A percentile compares a stretch with the other conserved stretches of the same genome.
Evolutionary conservation across 2,113 vertebrate species (phyloP).

Genomic region (Chamaetylas fuelleborni): DNA sequence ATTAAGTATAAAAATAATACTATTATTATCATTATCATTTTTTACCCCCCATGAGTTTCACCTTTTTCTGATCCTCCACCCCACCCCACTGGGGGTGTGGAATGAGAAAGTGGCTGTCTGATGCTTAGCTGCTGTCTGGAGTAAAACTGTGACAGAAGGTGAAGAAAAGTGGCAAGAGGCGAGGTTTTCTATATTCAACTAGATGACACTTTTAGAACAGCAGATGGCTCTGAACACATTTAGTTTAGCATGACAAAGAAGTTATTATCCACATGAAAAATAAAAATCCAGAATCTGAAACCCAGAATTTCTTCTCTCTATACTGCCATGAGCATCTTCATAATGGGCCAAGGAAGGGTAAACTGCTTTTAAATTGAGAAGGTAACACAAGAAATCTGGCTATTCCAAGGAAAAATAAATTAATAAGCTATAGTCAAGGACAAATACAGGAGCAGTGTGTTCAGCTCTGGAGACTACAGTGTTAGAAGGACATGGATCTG

Average conservation of each 20-base stretch:
- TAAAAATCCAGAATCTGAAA: background rate
- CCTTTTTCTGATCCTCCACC: background rate
- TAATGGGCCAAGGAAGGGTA: background rate
- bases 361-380: background rate
- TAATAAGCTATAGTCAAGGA: background rate
- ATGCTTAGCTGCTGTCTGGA: background rate
- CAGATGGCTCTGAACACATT: background rate
- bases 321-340: background rate
- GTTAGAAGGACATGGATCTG: background rate
- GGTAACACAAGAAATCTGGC: background rate
- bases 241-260: background rate
- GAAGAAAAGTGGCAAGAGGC: background rate
- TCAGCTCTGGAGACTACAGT: background rate
- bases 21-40: accelerated
- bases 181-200: background rate
- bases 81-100: background rate
- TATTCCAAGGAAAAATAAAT: background rate
- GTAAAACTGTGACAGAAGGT: background rate
- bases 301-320: background rate
- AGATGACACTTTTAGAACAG: background rate
- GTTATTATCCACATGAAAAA: background rate
- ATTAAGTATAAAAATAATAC: background rate
- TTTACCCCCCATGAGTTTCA: background rate
- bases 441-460: background rate
- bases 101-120: background rate